Evolutionary conservation across 2,888 invertebrate genomes (phyloP), one percentile per base, ranked within the genome.

Genomic region (Protonemura montana): DNA sequence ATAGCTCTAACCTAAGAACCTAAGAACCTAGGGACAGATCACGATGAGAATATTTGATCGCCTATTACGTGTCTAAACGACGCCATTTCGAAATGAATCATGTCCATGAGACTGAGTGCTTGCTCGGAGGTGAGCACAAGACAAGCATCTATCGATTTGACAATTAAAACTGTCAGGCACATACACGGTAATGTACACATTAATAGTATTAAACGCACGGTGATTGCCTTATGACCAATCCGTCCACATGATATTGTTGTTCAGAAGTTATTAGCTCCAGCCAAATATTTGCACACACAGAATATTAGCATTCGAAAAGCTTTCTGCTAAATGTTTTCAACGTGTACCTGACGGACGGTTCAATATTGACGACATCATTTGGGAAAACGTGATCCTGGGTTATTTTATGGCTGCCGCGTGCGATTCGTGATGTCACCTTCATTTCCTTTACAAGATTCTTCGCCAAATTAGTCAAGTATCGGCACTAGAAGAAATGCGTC

Each of bases 181-280:
- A 59, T 59, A 59, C 21, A 59, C 59, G 59, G 59, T 59, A 59
- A 59, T 59, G 59, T 59, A 59, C 59, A 59, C 59, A 59, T 59
- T 59, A 10, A 59, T 16, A 21, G 59, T 59, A 59, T 59, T 59
- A 21, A 16, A 21, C 59, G 16, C 21, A 21, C 7, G 10, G 35
- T 59, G 59, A 59, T 16, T 59, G 59, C 59, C 2, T 10, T 10
- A 59, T 59, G 59, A 7, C 59, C 59, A 21, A 21, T 59, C 21
- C 21, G 59, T 59, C 59, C 13, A n/a, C n/a, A 59, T 59, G 59
- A 59, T 59, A 59, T 59, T 59, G 59, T 59, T 21, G 59, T 59
- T 59, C 59, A 59, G 59, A 59, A 59, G 59, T 59, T 59, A 59
- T 59, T 59, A 59, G 13, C 59, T 59, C 59, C 21, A 59, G 13